These are phyloP conservation scores for Danaus melanippus DNA, from an alignment of 1,140 invertebrate species.

Conservation along the genomic window DNA sequence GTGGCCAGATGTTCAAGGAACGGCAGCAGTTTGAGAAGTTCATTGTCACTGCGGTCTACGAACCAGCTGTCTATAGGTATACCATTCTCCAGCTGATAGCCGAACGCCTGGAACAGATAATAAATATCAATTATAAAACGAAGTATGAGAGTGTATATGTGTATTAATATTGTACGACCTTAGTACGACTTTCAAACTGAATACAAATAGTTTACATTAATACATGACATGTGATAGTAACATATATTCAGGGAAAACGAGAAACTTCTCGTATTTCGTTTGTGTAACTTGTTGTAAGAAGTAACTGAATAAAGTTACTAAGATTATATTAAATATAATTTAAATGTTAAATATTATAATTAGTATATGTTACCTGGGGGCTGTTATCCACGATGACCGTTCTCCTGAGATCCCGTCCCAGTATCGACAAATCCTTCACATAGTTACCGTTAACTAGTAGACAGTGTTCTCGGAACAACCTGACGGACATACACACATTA, in stretches of 20 bases:
- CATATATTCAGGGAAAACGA: no score
- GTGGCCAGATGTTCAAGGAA: constrained; percentile 91
- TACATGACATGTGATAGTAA: no score
- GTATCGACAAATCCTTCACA: constrained; percentile 95
- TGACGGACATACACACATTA: constrained; percentile 15
- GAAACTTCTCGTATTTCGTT: no score
- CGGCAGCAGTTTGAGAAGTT: constrained; percentile 93
- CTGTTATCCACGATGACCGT: constrained; percentile 65
- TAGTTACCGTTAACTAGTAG: constrained; percentile 97
- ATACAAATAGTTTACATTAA: no score
- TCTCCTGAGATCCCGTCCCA: constrained; percentile 92
- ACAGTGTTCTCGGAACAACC: constrained; percentile 96
- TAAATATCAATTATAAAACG: constrained; percentile 6
- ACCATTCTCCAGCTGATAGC: constrained; percentile 91
- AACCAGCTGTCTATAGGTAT: constrained; percentile 99
- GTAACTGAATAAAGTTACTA: no score
- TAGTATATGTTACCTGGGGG: constrained; percentile 77
- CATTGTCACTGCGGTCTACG: constrained; percentile 89
- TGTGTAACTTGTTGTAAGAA: no score
- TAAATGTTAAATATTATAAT: no score
- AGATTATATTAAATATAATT: no score
- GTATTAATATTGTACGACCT: no score
- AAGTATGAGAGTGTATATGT: no score
- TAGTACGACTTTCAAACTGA: no score
- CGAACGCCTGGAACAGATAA: constrained; percentile 65